Conservation (phyloP, 2,888 invertebrate species). For the Schizotus pectinicornis region DNA sequence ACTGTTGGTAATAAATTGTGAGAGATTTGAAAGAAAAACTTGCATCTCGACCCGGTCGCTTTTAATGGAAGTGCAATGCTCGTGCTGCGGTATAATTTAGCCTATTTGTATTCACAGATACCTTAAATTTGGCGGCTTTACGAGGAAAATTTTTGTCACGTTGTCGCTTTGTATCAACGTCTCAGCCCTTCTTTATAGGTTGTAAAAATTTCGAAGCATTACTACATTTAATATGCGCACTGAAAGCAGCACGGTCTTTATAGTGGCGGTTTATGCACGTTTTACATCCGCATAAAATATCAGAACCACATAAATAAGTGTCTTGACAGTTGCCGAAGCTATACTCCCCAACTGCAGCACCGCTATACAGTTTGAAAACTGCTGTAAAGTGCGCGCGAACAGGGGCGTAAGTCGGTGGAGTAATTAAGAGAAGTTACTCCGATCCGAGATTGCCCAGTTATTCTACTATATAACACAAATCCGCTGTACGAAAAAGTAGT, state of each 20-base stretch:
- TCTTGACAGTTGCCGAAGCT: conserved; percentile 44
- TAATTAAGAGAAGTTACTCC: too few relatives aligned
- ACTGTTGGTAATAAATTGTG: neutral
- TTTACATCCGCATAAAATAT: conserved; percentile 50
- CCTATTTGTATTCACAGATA: conserved; percentile 30
- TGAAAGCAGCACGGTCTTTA: conserved; percentile 45
- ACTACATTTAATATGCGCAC: conserved; percentile 50
- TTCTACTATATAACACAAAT: too few relatives aligned
- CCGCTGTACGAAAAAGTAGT: too few relatives aligned
- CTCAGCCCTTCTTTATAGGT: conserved; percentile 44
- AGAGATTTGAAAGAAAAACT: neutral
- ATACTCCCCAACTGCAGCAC: conserved; percentile 1
- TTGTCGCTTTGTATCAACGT: conserved; percentile 40
- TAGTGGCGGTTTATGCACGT: conserved; percentile 42
- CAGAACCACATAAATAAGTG: conserved; percentile 46
- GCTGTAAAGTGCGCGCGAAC: too few relatives aligned
- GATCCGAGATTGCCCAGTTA: too few relatives aligned
- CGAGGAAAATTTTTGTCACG: conserved; percentile 44
- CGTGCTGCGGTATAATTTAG: conserved; percentile 21
- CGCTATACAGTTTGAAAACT: too few relatives aligned
- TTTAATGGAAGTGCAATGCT: neutral
- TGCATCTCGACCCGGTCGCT: neutral
- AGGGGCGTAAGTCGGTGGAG: too few relatives aligned
- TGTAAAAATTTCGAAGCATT: conserved; percentile 50
- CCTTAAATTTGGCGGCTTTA: conserved; percentile 32